phyloP scores from a whole-genome alignment of 2,113 vertebrate species.

The Ursus arctos region DNA sequence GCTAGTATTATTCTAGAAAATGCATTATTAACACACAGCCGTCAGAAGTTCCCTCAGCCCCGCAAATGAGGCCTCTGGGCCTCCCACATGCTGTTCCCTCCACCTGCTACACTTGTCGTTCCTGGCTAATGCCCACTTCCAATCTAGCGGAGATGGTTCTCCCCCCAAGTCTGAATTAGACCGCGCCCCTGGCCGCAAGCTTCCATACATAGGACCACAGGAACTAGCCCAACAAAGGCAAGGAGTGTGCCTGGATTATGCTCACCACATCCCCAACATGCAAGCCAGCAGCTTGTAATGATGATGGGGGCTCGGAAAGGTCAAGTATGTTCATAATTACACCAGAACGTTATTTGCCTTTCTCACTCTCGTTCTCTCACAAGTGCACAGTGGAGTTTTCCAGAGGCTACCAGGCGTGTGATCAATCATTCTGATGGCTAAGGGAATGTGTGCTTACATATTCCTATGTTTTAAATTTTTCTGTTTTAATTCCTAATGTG shows the following conservation, averaged over 20 bases:
- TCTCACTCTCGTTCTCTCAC: not conserved
- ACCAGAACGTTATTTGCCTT: not conserved
- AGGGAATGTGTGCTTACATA: not conserved
- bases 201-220: not conserved
- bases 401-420: not conserved
- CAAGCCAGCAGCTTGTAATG: not conserved
- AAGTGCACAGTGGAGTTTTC: not conserved
- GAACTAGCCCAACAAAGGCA: not conserved
- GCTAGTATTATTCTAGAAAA: not conserved
- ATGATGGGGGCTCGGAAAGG: not conserved
- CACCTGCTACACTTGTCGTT: not conserved
- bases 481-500: constrained; percentile 21
- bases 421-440: not conserved
- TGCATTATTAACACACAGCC: not conserved
- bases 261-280: not conserved
- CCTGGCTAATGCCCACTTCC: too few relatives aligned
- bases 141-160: not conserved
- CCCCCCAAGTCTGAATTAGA: not conserved
- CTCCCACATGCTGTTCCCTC: not conserved
- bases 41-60: not conserved
- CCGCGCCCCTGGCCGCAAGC: not conserved
- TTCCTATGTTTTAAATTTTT: not conserved
- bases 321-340: not conserved
- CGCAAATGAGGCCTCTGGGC: not conserved
- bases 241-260: too few relatives aligned